phyloP scores from a whole-genome alignment of 30 jellyfish, hydroid and myxozoan genomes.

The Cassiopea andromeda region DNA sequence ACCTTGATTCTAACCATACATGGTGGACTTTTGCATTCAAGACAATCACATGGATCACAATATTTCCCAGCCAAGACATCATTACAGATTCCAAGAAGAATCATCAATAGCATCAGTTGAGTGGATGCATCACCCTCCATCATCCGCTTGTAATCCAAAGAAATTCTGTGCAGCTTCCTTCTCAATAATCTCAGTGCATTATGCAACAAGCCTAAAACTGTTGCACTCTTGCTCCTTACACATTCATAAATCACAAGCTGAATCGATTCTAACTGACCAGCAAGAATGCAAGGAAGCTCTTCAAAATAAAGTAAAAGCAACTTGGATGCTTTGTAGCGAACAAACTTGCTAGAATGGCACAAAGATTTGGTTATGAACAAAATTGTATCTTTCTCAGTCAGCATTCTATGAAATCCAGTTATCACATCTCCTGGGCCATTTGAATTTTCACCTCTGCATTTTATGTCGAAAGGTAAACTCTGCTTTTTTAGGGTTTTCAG shows the following conservation, averaged over 20 bases:
- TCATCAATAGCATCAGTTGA: not conserved
- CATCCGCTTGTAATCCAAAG: not conserved
- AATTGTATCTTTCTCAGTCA: not conserved
- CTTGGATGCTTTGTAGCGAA: constrained; percentile 35
- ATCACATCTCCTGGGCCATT: not conserved
- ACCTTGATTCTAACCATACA: not conserved
- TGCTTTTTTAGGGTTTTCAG: not conserved
- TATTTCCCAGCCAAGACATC: not conserved
- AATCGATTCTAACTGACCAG: not conserved
- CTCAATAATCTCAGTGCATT: not conserved
- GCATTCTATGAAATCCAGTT: not conserved
- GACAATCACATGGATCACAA: not conserved
- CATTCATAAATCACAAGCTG: not conserved
- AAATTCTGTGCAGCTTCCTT: not conserved
- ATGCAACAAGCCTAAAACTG: not conserved
- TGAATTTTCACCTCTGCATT: not conserved
- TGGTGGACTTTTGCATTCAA: not conserved
- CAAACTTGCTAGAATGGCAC: not conserved
- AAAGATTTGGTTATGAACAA: not conserved
- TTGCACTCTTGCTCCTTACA: not conserved
- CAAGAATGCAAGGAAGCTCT: not conserved
- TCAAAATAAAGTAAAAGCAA: not conserved
- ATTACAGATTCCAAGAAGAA: not conserved
- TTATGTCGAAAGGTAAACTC: not conserved
- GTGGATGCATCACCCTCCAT: not conserved